These are phyloP conservation scores for Sebastes baramenuke DNA, from an alignment of 2,797 vertebrate genomes.

Conservation along the genomic window DNA sequence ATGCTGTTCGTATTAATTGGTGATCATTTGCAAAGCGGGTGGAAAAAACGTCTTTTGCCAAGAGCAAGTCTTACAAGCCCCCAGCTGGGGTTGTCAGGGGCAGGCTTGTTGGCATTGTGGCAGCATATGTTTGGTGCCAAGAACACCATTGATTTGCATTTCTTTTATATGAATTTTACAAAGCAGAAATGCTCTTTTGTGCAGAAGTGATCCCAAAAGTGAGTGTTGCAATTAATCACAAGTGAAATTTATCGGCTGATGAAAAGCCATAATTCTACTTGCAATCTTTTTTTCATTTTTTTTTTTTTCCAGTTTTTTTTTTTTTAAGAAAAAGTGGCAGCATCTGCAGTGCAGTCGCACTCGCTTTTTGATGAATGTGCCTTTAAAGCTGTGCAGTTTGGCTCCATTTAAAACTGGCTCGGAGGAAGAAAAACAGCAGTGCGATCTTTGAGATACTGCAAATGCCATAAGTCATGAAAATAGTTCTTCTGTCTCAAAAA, in stretches of 20 bases:
- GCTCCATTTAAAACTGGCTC: conserved; percentile 85
- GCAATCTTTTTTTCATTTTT: conserved; percentile 69
- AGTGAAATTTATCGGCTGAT: conserved; percentile 90
- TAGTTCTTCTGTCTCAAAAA: conserved; percentile 82
- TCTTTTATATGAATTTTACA: conserved; percentile 90
- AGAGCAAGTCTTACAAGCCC: conserved; percentile 88
- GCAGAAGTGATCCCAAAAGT: conserved; percentile 87
- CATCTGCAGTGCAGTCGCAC: conserved; percentile 83
- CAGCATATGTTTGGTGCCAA: conserved; percentile 90
- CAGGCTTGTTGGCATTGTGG: conserved; percentile 89
- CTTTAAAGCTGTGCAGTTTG: conserved; percentile 86
- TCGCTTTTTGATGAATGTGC: conserved; percentile 87
- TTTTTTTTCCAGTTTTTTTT: conserved; percentile 49
- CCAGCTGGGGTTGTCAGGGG: conserved; percentile 90
- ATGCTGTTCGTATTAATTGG: conserved; percentile 90
- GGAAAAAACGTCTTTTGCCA: conserved; percentile 86
- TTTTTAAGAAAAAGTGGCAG: conserved; percentile 82
- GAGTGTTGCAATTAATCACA: conserved; percentile 91
- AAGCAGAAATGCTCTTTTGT: conserved; percentile 89
- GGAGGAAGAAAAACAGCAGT: conserved; percentile 84
- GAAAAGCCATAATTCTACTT: conserved; percentile 90
- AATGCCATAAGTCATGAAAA: conserved; percentile 86
- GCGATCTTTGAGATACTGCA: conserved; percentile 81
- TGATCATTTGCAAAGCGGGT: conserved; percentile 89
- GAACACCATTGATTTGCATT: conserved; percentile 90